Percentiles rank a stretch among this genome's conserved stretches.
These are phyloP conservation scores for Pteropus rufus DNA, from an alignment of 2,797 vertebrate species.

Conservation along the genomic window DNA sequence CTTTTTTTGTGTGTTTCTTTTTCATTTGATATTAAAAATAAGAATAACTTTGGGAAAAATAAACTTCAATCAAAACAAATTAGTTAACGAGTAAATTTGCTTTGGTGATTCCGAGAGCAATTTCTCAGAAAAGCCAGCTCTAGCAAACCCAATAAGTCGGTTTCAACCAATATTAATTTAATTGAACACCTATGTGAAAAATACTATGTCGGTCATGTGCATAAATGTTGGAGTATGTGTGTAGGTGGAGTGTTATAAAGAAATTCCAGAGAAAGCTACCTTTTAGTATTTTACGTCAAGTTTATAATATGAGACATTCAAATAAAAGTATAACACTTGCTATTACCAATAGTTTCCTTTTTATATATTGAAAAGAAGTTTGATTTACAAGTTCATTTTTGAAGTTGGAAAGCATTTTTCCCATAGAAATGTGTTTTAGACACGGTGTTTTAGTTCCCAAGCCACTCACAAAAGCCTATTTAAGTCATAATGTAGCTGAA, in stretches of 20 bases:
- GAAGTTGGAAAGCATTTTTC: conserved; percentile 39
- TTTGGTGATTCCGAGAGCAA: neutral
- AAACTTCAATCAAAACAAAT: neutral
- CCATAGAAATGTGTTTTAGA: conserved; percentile 27
- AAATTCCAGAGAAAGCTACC: neutral
- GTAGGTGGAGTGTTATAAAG: neutral
- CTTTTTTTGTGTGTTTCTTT: neutral
- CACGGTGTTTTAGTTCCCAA: conserved; percentile 42
- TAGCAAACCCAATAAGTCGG: neutral
- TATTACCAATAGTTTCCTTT: conserved; percentile 31
- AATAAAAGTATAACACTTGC: conserved; percentile 18
- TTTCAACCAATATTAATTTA: conserved; percentile 30
- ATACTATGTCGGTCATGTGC: neutral
- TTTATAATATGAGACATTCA: conserved; percentile 33
- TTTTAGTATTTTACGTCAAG: neutral
- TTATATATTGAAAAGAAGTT: conserved; percentile 14
- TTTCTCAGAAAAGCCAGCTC: neutral
- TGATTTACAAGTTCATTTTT: conserved; percentile 59
- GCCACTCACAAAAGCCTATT: conserved; percentile 62
- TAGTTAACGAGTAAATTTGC: neutral
- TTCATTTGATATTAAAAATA: neutral
- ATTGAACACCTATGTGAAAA: neutral
- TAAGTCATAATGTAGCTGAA: conserved; percentile 61
- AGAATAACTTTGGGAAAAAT: neutral
- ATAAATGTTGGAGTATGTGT: neutral